A percentile compares a stretch with the other conserved stretches of the same genome.
These are phyloP conservation scores for Macaria notata DNA, from an alignment of 2,888 invertebrate genomes.

Conservation along the genomic window DNA sequence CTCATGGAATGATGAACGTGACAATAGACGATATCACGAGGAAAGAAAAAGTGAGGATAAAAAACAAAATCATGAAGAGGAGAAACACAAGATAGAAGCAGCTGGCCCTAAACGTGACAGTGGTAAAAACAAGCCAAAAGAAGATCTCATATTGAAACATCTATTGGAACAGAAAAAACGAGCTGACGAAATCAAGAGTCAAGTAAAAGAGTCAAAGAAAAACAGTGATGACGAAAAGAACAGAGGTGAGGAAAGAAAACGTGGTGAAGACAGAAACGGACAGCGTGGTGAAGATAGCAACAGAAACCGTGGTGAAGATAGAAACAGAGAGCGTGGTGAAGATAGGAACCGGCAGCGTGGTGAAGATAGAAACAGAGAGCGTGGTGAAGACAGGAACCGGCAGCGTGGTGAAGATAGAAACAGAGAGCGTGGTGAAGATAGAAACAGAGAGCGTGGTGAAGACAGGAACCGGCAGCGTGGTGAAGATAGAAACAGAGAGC, in stretches of 20 bases:
- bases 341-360: neutral
- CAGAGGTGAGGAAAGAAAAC: slow-evolving; percentile 2
- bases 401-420: neutral
- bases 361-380: neutral
- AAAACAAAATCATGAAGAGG: neutral
- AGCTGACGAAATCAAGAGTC: slow-evolving; percentile 4
- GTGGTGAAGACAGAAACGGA: neutral
- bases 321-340: neutral
- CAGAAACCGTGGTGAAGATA: neutral
- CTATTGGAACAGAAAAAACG: neutral
- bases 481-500: neutral
- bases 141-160: neutral
- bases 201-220: neutral
- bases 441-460: neutral
- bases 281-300: neutral
- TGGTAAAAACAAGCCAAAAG: neutral
- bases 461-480: neutral
- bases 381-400: neutral
- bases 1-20: slow-evolving; percentile 10
- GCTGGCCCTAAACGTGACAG: too few species aligned
- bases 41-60: neutral
- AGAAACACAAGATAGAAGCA: neutral
- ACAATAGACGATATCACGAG: neutral
- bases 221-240: neutral
- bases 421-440: neutral